Evolutionary conservation across 2,113 vertebrate species (phyloP), one percentile per base, ranked within the genome.

Genomic region (Phasianus colchicus): DNA sequence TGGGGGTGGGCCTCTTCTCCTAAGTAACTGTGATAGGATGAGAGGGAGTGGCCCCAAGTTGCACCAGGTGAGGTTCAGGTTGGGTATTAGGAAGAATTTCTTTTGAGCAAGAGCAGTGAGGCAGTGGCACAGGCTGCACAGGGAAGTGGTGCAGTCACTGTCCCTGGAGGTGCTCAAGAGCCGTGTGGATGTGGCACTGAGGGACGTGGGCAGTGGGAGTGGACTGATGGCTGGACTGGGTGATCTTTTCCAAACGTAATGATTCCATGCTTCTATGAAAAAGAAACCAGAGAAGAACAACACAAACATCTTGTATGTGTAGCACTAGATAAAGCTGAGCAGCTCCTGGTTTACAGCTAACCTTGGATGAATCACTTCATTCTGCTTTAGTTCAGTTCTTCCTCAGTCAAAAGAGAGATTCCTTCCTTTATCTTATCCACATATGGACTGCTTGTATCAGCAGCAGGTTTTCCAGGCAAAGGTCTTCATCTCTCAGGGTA

Each of bases 331-430:
- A 7, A 60, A 48, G 70, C 45, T n/a, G 72, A 36, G 36, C 43
- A 47, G 38, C 24, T 34, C 24, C 30, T 13, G 52, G 5, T 42
- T 61, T 43, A 27, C 3, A 4, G 5, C 3, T 0, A 29, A 69
- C 9, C 29, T 14, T 8, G 30, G 29, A 12, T 90, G 71, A 88
- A n/a, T 75, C 58, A n/a, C 64, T 30, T 71, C 1, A 2, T 72
- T 50, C 36, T 1, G 0, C 57, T 10, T 58, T 13, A 11, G 24
- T 7, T 72, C 57, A 57, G 40, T 40, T 40, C 34, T 4, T 21
- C 11, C 42, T 50, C 65, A 7, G 1, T 6, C 0, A 0, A 29
- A 58, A n/a, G 29, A 13, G 24, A 16, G n/a, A 8, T 66, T 45
- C 20, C 25, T 43, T 13, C 54, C 72, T 12, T 67, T 47, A 54